Percentiles rank a stretch among this genome's conserved stretches.
Evolutionary conservation across 2,797 vertebrate species (phyloP).

Genomic region (Zalophus californianus): DNA sequence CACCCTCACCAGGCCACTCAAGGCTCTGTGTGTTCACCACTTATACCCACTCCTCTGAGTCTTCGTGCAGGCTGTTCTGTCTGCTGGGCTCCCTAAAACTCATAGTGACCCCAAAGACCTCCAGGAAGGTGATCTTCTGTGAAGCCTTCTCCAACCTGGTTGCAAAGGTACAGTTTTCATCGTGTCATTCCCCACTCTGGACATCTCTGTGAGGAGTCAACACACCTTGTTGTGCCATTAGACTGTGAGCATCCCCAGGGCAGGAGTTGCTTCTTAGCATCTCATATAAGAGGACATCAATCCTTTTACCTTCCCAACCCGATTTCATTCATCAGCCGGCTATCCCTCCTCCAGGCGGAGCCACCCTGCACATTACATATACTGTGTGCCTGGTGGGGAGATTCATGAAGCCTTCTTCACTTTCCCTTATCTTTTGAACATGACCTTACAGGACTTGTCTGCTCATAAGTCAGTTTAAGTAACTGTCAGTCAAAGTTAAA

Average conservation of each 20-base stretch:
- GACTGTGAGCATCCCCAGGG: rapidly evolving
- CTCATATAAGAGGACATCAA: too few species aligned
- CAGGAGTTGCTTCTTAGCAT: not conserved
- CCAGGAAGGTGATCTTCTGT: too few species aligned
- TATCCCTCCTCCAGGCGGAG: too few species aligned
- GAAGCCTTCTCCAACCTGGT: not conserved
- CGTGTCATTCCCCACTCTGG: not conserved
- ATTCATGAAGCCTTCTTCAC: rapidly evolving
- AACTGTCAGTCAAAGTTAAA: not conserved
- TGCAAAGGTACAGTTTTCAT: rapidly evolving
- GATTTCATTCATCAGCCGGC: not conserved
- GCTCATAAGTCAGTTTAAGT: not conserved
- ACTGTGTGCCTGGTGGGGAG: rapidly evolving
- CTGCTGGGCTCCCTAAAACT: not conserved
- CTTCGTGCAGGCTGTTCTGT: not conserved
- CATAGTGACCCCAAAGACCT: not conserved
- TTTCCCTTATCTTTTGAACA: not conserved
- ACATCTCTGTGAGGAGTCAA: not conserved
- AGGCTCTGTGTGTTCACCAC: not conserved
- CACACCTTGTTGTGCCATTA: not conserved
- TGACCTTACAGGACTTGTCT: not conserved
- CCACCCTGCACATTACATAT: rapidly evolving
- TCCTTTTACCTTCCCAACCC: not conserved
- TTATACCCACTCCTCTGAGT: rapidly evolving
- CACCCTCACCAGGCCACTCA: rapidly evolving